Evolutionary conservation across 2,888 invertebrate species (phyloP).

Genomic region (Carabus problematicus): DNA sequence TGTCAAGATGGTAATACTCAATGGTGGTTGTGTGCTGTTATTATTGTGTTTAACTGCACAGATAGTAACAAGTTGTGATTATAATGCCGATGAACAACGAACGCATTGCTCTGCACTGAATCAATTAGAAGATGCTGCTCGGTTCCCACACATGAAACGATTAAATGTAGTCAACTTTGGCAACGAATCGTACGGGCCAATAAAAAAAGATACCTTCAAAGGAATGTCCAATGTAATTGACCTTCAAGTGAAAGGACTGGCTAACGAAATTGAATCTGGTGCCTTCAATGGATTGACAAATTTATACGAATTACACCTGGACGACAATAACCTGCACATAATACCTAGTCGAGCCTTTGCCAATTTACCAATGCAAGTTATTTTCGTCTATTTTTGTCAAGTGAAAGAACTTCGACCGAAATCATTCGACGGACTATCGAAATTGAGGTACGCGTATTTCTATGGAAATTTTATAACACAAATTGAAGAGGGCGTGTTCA

Average conservation of each 20-base stretch:
- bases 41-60: not conserved
- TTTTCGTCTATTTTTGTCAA: slow-evolving; percentile 31
- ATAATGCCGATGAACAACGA: slow-evolving; percentile 7
- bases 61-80: slow-evolving; percentile 11
- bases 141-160: slow-evolving; percentile 13
- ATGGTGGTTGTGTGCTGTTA: not conserved
- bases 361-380: not conserved
- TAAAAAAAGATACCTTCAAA: slow-evolving; percentile 10
- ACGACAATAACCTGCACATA: slow-evolving; percentile 27
- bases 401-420: slow-evolving; percentile 17
- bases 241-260: slow-evolving; percentile 28
- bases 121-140: not conserved
- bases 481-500: slow-evolving; percentile 28
- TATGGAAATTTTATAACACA: slow-evolving; percentile 25
- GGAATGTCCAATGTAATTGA: slow-evolving; percentile 22
- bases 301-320: slow-evolving; percentile 31
- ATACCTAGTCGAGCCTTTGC: slow-evolving; percentile 23
- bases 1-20: not conserved
- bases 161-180: slow-evolving; percentile 25
- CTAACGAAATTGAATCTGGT: slow-evolving; percentile 10
- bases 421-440: slow-evolving; percentile 16
- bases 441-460: slow-evolving; percentile 10
- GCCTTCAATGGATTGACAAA: slow-evolving; percentile 27
- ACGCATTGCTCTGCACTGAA: slow-evolving; percentile 14
- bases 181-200: not conserved